A percentile compares a stretch with the other conserved stretches of the same genome.
These are phyloP conservation scores for Drosophila subobscura DNA, from an alignment of 1,140 invertebrate species.

Conservation along the genomic window DNA sequence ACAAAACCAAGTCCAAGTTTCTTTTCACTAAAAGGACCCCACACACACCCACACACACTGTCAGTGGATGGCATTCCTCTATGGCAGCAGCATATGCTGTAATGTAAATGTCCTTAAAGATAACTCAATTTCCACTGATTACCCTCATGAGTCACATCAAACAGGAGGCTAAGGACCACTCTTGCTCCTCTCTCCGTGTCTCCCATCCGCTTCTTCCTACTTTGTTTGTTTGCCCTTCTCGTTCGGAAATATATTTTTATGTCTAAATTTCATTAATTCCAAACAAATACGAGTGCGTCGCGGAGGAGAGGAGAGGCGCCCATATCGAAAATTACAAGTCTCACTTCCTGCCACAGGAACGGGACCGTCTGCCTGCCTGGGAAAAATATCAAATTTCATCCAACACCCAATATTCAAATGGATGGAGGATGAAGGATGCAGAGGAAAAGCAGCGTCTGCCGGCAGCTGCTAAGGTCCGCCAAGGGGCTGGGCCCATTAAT, in stretches of 20 bases:
- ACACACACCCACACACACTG: neutral
- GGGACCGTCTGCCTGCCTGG: constrained; percentile 29
- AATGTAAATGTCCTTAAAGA: constrained; percentile 64
- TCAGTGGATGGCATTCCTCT: constrained; percentile 4
- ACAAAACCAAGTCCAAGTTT: constrained; percentile 44
- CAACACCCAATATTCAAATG: constrained; percentile 66
- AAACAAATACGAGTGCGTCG: constrained; percentile 58
- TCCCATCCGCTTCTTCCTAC: neutral
- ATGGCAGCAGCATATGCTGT: constrained; percentile 49
- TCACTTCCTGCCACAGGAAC: constrained; percentile 42
- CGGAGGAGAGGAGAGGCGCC: constrained; percentile 43
- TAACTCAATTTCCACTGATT: constrained; percentile 77
- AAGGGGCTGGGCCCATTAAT: constrained; percentile 59
- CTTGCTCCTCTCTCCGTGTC: neutral
- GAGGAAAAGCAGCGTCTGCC: constrained; percentile 23
- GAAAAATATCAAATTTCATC: constrained; percentile 71
- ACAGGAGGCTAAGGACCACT: constrained; percentile 33
- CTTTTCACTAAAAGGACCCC: constrained; percentile 27
- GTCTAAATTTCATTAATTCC: constrained; percentile 81
- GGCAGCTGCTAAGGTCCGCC: constrained; percentile 53
- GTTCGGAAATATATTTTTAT: constrained; percentile 56
- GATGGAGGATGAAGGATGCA: constrained; percentile 7
- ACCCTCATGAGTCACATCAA: constrained; percentile 69
- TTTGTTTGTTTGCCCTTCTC: constrained; percentile 58
- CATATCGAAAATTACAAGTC: constrained; percentile 71